Evolutionary conservation across 2,888 invertebrate species (phyloP).

Genomic region (Pimpla rufipes): DNA sequence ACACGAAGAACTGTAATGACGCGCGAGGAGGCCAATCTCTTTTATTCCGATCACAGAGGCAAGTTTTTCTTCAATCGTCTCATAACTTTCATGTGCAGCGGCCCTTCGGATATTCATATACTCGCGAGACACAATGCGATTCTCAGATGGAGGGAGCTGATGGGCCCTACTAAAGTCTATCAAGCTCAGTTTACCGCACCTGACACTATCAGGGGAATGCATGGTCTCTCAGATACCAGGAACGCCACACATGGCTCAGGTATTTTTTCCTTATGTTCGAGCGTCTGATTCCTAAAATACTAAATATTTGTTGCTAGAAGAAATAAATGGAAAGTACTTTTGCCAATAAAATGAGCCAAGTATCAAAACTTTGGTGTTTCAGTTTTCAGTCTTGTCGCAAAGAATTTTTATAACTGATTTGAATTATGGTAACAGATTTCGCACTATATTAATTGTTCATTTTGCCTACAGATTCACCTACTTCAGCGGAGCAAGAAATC

Average conservation of each 20-base stretch:
- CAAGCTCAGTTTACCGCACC: slow-evolving; percentile 93
- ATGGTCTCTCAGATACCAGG: slow-evolving; percentile 96
- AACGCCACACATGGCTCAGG: slow-evolving; percentile 98
- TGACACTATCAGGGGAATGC: slow-evolving; percentile 92
- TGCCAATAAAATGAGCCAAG: too few species aligned
- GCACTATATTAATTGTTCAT: slow-evolving; percentile 19
- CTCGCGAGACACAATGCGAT: slow-evolving; percentile 92
- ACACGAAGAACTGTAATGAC: slow-evolving; percentile 89
- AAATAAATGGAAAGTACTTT: too few species aligned
- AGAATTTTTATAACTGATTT: neutral
- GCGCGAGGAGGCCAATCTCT: slow-evolving; percentile 89
- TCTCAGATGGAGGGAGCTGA: slow-evolving; percentile 91
- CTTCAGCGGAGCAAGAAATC: slow-evolving; percentile 92
- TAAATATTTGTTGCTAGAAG: neutral
- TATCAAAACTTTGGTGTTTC: too few species aligned
- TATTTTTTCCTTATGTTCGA: slow-evolving; percentile 78
- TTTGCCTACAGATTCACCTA: slow-evolving; percentile 89
- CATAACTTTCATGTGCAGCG: slow-evolving; percentile 94
- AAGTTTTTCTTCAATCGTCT: slow-evolving; percentile 95
- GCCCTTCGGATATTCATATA: slow-evolving; percentile 93
- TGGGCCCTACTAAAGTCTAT: slow-evolving; percentile 96
- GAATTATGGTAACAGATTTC: neutral
- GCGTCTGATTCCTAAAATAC: neutral
- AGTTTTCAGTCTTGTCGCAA: too few species aligned
- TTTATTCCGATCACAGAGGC: slow-evolving; percentile 93